Conservation (phyloP, 2,797 vertebrate species). For the Cynodonichthys magdalenae region DNA sequence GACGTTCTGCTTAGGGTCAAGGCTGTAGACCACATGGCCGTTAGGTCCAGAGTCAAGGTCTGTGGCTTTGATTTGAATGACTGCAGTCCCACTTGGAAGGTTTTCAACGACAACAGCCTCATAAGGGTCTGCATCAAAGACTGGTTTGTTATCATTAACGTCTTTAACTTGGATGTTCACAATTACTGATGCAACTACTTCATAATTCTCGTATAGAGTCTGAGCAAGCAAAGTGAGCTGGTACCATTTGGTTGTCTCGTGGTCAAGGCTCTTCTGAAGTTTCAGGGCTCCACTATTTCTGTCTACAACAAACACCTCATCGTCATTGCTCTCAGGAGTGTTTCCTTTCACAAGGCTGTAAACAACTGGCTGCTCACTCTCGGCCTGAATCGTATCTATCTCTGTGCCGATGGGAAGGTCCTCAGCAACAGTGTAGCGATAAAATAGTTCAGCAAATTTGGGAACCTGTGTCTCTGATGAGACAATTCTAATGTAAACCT, state of each 20-base stretch:
- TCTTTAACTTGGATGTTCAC: slow-evolving; percentile 95
- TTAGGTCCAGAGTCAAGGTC: slow-evolving; percentile 93
- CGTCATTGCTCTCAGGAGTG: slow-evolving; percentile 92
- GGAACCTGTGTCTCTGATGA: slow-evolving; percentile 86
- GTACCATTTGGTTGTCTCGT: slow-evolving; percentile 96
- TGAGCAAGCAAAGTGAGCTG: slow-evolving; percentile 88
- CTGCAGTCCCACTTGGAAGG: slow-evolving; percentile 86
- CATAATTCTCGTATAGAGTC: slow-evolving; percentile 79
- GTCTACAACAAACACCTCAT: slow-evolving; percentile 91
- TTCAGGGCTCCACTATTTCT: slow-evolving; percentile 89
- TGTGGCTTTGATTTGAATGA: slow-evolving; percentile 91
- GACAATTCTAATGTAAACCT: slow-evolving; percentile 90
- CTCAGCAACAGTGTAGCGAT: slow-evolving; percentile 90
- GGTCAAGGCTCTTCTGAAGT: slow-evolving; percentile 92
- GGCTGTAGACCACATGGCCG: slow-evolving; percentile 89
- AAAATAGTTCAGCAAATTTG: slow-evolving; percentile 91
- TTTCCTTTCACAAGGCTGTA: slow-evolving; percentile 91
- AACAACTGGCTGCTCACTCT: slow-evolving; percentile 81
- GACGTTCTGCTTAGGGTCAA: slow-evolving; percentile 85
- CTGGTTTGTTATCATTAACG: slow-evolving; percentile 91
- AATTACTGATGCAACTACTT: slow-evolving; percentile 85
- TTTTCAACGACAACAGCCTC: slow-evolving; percentile 93
- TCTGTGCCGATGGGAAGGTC: slow-evolving; percentile 90
- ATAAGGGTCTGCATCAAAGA: slow-evolving; percentile 93
- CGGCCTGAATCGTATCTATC: slow-evolving; percentile 89